These are phyloP conservation scores for Orchesellides sinensis DNA, from an alignment of 2,888 invertebrate species.

Conservation along the genomic window DNA sequence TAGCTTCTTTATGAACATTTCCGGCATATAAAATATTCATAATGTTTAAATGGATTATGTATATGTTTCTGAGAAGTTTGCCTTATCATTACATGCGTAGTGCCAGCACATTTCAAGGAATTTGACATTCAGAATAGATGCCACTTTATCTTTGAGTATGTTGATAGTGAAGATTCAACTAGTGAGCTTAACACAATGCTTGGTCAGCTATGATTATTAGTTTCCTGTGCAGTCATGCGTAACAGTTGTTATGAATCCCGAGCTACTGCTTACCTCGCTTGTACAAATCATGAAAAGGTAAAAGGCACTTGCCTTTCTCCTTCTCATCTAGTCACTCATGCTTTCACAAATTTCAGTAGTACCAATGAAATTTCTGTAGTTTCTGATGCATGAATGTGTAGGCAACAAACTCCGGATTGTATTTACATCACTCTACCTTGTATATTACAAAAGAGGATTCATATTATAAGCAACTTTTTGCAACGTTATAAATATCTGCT, in stretches of 20 bases:
- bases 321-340: background rate
- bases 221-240: conserved; percentile 49
- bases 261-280: conserved; percentile 32
- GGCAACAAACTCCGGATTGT: no score
- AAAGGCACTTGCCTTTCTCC: background rate
- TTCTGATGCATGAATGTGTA: no score
- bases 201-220: conserved; percentile 58
- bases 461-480: no score
- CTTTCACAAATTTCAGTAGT: background rate
- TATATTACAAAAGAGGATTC: no score
- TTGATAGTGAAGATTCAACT: conserved; percentile 23
- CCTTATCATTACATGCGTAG: background rate
- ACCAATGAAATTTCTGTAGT: no score
- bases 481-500: no score
- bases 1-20: no score
- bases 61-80: background rate
- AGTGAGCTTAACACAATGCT: conserved; percentile 40
- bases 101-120: no score
- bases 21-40: no score
- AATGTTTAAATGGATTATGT: background rate
- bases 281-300: conserved; percentile 30
- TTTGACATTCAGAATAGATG: conserved; percentile 1
- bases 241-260: conserved; percentile 44
- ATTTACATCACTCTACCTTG: no score
- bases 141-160: no score